Conservation (phyloP, 92 coral and sea anemone species). For the Galaxea fascicularis region DNA sequence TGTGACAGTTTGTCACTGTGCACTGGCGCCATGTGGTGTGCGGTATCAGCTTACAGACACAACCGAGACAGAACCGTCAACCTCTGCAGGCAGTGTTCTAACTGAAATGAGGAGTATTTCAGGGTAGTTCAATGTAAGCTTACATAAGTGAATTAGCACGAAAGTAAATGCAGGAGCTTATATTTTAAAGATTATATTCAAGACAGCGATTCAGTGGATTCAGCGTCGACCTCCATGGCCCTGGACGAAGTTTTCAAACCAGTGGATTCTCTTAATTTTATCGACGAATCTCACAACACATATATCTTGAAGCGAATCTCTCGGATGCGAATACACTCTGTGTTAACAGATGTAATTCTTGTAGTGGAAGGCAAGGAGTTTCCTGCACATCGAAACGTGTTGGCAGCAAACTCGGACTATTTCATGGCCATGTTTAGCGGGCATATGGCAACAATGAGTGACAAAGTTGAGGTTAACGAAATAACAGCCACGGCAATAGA, state of each 20-base stretch:
- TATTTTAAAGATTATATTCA: too few relatives aligned
- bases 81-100: too few relatives aligned
- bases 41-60: too few relatives aligned
- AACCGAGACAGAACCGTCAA: too few relatives aligned
- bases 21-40: too few relatives aligned
- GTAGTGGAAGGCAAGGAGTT: conserved; percentile 86
- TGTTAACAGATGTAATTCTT: conserved; percentile 85
- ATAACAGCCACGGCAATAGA: conserved; percentile 86
- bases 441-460: conserved; percentile 77
- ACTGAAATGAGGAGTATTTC: too few relatives aligned
- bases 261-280: conserved; percentile 50
- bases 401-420: conserved; percentile 95
- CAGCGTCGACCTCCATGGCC: conserved; percentile 11
- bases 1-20: too few relatives aligned
- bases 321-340: conserved; percentile 82
- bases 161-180: too few relatives aligned
- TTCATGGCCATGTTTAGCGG: conserved; percentile 98
- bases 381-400: conserved; percentile 90
- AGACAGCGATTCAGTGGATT: neutral
- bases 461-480: conserved; percentile 72
- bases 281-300: conserved; percentile 79
- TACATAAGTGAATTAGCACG: too few relatives aligned
- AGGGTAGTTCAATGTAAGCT: too few relatives aligned
- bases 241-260: conserved; percentile 49
- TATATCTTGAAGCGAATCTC: conserved; percentile 77